Evolutionary conservation across 2,113 vertebrate species (phyloP).

Genomic region (Microtus richardsoni): DNA sequence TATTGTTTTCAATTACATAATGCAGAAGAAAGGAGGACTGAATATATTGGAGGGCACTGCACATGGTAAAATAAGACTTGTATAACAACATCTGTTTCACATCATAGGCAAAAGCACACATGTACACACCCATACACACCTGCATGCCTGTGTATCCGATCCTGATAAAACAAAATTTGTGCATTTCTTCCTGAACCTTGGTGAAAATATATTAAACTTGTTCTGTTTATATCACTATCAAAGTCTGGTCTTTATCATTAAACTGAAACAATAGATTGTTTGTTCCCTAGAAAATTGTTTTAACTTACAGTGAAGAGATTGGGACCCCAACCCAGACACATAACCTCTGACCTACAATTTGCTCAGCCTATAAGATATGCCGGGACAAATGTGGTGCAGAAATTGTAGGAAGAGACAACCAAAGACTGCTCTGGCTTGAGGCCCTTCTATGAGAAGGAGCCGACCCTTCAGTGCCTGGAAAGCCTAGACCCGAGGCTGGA

Average conservation of each 20-base stretch:
- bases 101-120: not conserved
- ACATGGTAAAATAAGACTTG: not conserved
- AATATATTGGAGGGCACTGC: not conserved
- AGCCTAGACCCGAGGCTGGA: not conserved
- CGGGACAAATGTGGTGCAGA: not conserved
- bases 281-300: not conserved
- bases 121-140: not conserved
- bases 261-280: not conserved
- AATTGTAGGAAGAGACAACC: not conserved
- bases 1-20: conserved; percentile 58
- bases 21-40: not conserved
- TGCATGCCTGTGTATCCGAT: not conserved
- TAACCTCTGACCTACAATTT: no score
- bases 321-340: no score
- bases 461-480: not conserved
- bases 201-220: not conserved
- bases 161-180: not conserved
- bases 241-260: not conserved
- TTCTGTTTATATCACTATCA: not conserved
- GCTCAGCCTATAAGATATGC: not conserved
- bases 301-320: not conserved
- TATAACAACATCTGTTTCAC: not conserved
- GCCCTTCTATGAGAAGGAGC: not conserved
- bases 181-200: not conserved
- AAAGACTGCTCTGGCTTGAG: not conserved